Percentiles rank a stretch among this genome's conserved stretches.
Evolutionary conservation across 2,797 vertebrate species (phyloP).

Genomic region (Pagetopsis macropterus): DNA sequence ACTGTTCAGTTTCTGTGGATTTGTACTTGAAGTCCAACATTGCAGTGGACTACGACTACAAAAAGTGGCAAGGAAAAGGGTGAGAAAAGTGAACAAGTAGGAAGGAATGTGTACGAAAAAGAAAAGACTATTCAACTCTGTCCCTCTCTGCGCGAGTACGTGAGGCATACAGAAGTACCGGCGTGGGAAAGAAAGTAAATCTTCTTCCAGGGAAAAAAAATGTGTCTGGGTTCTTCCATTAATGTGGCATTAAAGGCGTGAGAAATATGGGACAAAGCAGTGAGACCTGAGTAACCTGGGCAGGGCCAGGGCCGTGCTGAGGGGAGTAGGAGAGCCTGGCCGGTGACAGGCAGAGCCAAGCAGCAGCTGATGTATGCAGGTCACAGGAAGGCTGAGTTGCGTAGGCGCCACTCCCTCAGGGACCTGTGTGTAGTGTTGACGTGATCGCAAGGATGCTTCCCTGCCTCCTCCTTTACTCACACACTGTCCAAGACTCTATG

Average conservation of each 20-base stretch:
- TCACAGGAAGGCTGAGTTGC: constrained; percentile 72
- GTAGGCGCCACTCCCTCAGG: constrained; percentile 61
- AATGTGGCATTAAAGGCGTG: constrained; percentile 34
- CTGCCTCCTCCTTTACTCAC: constrained; percentile 38
- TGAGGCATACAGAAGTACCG: constrained; percentile 20
- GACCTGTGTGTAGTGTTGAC: constrained; percentile 52
- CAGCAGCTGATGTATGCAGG: constrained; percentile 57
- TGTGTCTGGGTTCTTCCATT: constrained; percentile 25
- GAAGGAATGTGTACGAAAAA: constrained; percentile 32
- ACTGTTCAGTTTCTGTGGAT: constrained; percentile 66
- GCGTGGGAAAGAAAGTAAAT: constrained; percentile 29
- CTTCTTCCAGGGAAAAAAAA: constrained; percentile 39
- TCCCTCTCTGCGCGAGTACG: not conserved
- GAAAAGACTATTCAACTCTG: constrained; percentile 22
- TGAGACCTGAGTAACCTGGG: constrained; percentile 70
- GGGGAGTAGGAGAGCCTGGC: constrained; percentile 43
- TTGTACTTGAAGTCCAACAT: constrained; percentile 30
- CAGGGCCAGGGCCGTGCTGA: constrained; percentile 52
- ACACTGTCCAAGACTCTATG: constrained; percentile 34
- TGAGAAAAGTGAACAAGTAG: constrained; percentile 20
- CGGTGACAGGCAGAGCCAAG: constrained; percentile 43
- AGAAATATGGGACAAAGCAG: constrained; percentile 49
- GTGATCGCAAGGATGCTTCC: constrained; percentile 50
- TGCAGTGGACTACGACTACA: not conserved
- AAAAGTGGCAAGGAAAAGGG: constrained; percentile 17